These are phyloP conservation scores for Percopsis transmontana DNA, from an alignment of 2,113 vertebrate species.

Conservation along the genomic window DNA sequence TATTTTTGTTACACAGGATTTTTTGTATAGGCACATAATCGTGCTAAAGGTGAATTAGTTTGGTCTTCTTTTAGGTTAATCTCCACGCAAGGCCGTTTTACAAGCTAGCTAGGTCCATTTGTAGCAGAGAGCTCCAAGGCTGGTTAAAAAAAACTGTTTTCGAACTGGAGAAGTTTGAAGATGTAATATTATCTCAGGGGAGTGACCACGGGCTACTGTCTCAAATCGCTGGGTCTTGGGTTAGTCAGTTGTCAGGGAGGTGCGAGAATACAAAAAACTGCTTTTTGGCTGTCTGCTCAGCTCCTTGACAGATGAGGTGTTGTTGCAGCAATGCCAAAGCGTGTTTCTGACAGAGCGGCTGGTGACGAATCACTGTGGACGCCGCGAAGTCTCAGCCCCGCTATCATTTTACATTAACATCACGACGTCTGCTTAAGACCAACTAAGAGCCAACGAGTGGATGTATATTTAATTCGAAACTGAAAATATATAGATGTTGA, in stretches of 20 bases:
- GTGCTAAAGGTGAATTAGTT: too few species aligned
- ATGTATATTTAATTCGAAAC: too few species aligned
- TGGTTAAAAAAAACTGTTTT: too few species aligned
- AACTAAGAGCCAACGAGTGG: too few species aligned
- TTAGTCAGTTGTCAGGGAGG: constrained; percentile 51
- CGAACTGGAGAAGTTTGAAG: constrained; percentile 4
- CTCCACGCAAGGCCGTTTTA: too few species aligned
- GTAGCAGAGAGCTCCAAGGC: too few species aligned
- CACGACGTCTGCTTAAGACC: too few species aligned
- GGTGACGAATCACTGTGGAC: constrained; percentile 62
- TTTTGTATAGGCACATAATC: too few species aligned
- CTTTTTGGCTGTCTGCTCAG: constrained; percentile 47
- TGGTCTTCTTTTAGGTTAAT: too few species aligned
- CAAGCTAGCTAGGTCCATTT: too few species aligned
- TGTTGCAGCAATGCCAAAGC: constrained; percentile 66
- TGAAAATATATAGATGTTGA: too few species aligned
- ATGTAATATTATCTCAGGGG: constrained; percentile 38
- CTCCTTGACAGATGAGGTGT: constrained; percentile 78
- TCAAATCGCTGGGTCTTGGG: constrained; percentile 34
- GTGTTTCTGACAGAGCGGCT: constrained; percentile 69
- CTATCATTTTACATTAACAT: constrained; percentile 43
- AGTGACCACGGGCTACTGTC: constrained; percentile 51
- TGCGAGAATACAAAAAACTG: constrained; percentile 59
- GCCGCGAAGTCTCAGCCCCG: constrained; percentile 70
- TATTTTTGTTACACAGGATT: neutral